phyloP scores from a whole-genome alignment of 2,113 vertebrate genomes.

The Pseudorectes ferrugineus region DNA sequence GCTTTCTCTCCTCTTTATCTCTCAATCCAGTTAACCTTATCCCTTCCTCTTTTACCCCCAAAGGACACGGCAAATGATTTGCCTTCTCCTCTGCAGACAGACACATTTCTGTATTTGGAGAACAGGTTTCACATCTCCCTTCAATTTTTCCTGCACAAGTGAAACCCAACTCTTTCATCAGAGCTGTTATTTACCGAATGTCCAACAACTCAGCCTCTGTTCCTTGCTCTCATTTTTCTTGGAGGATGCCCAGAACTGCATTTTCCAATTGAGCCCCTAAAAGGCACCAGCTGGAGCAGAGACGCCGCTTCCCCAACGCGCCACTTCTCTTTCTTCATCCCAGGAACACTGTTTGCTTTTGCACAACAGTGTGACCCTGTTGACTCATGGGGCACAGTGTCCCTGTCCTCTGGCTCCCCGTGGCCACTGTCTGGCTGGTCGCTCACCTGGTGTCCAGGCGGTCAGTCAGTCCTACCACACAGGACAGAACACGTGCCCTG shows the following conservation, averaged over 20 bases:
- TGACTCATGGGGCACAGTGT: neutral
- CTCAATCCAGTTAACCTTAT: neutral
- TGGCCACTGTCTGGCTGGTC: neutral
- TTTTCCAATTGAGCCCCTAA: neutral
- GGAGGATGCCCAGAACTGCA: neutral
- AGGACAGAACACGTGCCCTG: neutral
- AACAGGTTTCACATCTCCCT: neutral
- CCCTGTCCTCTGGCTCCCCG: neutral
- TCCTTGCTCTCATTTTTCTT: neutral
- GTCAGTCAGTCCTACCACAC: neutral
- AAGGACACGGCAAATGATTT: neutral
- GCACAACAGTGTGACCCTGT: neutral
- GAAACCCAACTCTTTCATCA: neutral
- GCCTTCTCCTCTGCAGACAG: neutral
- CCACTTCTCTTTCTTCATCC: neutral
- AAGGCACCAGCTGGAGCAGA: neutral
- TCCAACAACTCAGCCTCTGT: neutral
- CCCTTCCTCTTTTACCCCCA: neutral
- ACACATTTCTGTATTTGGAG: neutral
- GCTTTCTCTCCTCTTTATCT: neutral
- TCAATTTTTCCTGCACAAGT: neutral
- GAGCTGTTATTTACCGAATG: neutral
- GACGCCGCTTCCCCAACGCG: rapidly evolving
- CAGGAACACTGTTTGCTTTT: neutral
- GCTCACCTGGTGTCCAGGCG: neutral